Evolutionary conservation across 2,113 vertebrate species (phyloP).

Genomic region (Catagonus wagneri): DNA sequence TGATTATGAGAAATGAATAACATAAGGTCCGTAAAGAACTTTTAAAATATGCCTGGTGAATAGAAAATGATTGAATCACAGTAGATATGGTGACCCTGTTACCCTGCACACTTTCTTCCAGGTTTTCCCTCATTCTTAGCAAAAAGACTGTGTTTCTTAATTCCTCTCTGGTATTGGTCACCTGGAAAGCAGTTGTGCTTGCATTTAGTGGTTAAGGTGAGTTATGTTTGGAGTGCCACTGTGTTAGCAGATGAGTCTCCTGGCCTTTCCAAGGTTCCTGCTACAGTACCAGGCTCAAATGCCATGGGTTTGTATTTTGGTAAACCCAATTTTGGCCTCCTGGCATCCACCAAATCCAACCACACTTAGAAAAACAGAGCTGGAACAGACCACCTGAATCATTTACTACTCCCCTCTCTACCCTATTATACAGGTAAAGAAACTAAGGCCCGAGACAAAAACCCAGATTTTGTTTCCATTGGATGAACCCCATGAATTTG

Average conservation of each 20-base stretch:
- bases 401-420: too few relatives aligned
- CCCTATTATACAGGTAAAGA: neutral
- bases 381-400: neutral
- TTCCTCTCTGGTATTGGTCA: neutral
- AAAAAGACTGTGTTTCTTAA: neutral
- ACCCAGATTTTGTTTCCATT: neutral
- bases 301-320: too few relatives aligned
- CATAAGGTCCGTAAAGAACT: neutral
- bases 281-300: too few relatives aligned
- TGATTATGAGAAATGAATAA: neutral
- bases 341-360: neutral
- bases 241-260: neutral
- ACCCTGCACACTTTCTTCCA: neutral
- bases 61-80: neutral
- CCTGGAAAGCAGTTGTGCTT: neutral
- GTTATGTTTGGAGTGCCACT: too few relatives aligned
- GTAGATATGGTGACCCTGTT: fast-evolving
- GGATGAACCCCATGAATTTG: neutral
- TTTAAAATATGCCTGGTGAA: neutral
- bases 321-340: neutral
- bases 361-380: neutral
- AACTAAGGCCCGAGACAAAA: neutral
- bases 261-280: neutral
- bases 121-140: neutral
- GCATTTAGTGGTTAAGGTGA: neutral